Evolutionary conservation across 1,140 invertebrate genomes (phyloP), one percentile per base, ranked within the genome.

Genomic region (Bombus difficillimus): DNA sequence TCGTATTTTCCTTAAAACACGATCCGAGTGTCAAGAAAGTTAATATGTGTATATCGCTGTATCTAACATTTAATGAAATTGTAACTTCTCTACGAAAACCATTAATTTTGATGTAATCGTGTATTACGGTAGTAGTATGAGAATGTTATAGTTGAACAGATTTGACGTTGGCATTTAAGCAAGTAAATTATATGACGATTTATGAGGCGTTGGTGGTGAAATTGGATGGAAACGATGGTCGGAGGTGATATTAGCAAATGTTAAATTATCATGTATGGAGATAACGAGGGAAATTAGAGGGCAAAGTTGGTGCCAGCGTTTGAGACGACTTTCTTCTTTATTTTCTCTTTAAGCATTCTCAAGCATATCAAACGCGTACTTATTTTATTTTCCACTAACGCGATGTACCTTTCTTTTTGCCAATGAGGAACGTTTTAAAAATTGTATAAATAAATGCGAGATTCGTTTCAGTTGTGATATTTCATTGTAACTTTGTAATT

Each of bases 341-440:
- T 62, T 62, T n/a, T 62, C 59, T n/a, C 25, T 59, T 59, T 28
- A 9, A 59, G 6, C 25, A 28, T 62, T 3, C 28, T 13, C 9
- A 0, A 28, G 28, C 0, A 9, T 62, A 13, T n/a, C 12, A n/a
- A 62, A 62, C 10, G 0, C 12, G 1, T 62, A n/a, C 12, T 62
- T 62, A 28, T 28, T 62, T 62, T n/a, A 62, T 13, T 3, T n/a
- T n/a, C 28, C 59, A n/a, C 4, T 12, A 62, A 12, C 59, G 12
- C 59, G 4, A 3, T 13, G 6, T 53, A 53, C 47, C 13, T 53
- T 22, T 53, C 18, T 53, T 22, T 53, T 53, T 0, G 47, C 18
- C 47, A 22, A 53, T 22, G 59, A 62, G 10, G 12, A 62, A 62
- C 12, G 28, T 13, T 62, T n/a, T n/a, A 62, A n/a, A 62, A n/a